These are phyloP conservation scores for Drosophila borborema DNA, from an alignment of 2,888 invertebrate genomes.

Conservation along the genomic window DNA sequence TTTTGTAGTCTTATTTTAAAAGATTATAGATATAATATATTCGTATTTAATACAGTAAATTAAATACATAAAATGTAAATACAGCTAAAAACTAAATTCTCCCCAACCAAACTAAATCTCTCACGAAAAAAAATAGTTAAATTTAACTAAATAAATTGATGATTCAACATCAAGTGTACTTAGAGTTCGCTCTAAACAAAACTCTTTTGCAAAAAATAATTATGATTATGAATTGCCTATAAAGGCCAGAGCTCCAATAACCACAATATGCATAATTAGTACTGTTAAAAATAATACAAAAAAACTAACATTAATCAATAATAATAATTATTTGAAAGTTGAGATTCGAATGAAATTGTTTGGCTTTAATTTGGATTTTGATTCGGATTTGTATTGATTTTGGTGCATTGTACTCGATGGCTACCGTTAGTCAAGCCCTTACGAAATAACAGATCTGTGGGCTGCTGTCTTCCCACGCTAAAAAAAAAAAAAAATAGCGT, in stretches of 20 bases:
- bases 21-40: too few species aligned
- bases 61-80: neutral
- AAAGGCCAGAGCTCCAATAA: conserved; percentile 42
- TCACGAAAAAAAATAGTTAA: too few species aligned
- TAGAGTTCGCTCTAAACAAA: neutral
- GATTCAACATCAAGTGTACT: too few species aligned
- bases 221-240: conserved; percentile 24
- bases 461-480: conserved; percentile 56
- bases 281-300: conserved; percentile 23
- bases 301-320: conserved; percentile 46
- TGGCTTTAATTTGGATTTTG: conserved; percentile 11
- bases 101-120: too few species aligned
- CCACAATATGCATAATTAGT: conserved; percentile 54
- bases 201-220: too few species aligned
- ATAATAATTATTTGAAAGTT: conserved; percentile 21
- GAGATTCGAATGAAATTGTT: neutral
- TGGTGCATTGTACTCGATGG: conserved; percentile 26
- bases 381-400: conserved; percentile 20
- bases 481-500: conserved; percentile 11
- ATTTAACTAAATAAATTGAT: neutral
- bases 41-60: too few species aligned
- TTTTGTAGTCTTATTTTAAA: too few species aligned
- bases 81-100: neutral
- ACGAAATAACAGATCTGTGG: conserved; percentile 1
- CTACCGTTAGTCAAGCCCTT: conserved; percentile 38